phyloP scores from a whole-genome alignment of 2,113 vertebrate species.

The Rhinoderma darwinii region DNA sequence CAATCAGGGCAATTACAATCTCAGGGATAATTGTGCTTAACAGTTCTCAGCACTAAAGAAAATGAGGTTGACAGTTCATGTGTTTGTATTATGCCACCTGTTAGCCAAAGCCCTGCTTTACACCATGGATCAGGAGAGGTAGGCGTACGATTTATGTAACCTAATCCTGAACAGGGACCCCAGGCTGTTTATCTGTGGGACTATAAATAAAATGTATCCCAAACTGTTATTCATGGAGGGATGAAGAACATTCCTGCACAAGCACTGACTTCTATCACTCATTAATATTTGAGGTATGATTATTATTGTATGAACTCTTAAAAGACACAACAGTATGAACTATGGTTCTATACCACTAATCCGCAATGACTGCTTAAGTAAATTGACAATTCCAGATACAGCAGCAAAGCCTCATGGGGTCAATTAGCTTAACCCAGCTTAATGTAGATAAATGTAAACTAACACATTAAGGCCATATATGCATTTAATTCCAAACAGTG shows the following conservation, averaged over 20 bases:
- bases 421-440: constrained; percentile 55
- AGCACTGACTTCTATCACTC: background rate
- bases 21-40: background rate
- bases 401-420: constrained; percentile 36
- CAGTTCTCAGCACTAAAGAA: background rate
- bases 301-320: background rate
- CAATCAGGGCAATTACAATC: background rate
- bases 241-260: background rate
- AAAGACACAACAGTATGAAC: background rate
- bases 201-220: background rate
- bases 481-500: constrained; percentile 40
- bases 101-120: background rate
- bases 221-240: background rate
- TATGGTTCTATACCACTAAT: background rate
- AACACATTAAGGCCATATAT: constrained; percentile 24
- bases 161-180: background rate
- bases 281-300: background rate
- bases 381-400: constrained; percentile 35
- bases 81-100: constrained; percentile 3
- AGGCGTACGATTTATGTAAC: background rate
- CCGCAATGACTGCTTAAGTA: constrained; percentile 2
- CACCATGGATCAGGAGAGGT: background rate
- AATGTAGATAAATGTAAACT: constrained; percentile 54
- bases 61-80: background rate
- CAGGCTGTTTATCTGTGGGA: background rate